Evolutionary conservation across 2,113 vertebrate species (phyloP), one percentile per base, ranked within the genome.

Genomic region (Ophiodon elongatus): DNA sequence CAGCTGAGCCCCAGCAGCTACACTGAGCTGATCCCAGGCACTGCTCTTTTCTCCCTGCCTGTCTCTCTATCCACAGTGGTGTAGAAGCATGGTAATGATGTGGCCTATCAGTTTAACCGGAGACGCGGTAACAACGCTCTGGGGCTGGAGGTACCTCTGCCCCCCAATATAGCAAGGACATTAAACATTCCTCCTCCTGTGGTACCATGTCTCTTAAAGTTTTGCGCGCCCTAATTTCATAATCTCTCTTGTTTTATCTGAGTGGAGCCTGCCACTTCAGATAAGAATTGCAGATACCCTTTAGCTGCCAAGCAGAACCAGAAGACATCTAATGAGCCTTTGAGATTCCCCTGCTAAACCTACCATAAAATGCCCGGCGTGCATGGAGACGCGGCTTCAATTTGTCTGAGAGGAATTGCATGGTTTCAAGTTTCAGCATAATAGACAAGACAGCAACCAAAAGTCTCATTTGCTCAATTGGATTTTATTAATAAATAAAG

Each of bases 401-500:
- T 92, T 86, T 88, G 85, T 88, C 86, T 82, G 76, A 88, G 70
- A 89, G 88, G 84, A 93, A 93, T 91, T 83, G 68, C 67, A 63
- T 10, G 60, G 86, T 87, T 93, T 93, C 76, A 85, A 85, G 79
- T 89, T 94, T 88, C 73, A 70, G 83, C 80, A 87, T 89, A 93
- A 90, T 91, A 88, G 93, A 90, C 88, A 86, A 87, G 82, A 69
- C 65, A 35, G 87, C 84, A 83, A 88, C 54, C 67, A 13, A 81
- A 87, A 80, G 85, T 91, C 85, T 89, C 83, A 90, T 94, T 94
- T 92, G 76, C 86, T 91, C 85, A 85, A 91, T 86, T 91, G 91
- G 81, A 91, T 93, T 95, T 93, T 94, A 94, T 94, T 92, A 94
- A 95, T 95, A 95, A 94, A 95, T 95, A 95, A 95, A 94, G 93